phyloP scores from a whole-genome alignment of 2,113 vertebrate genomes.

The Cephalopterus ornatus region DNA sequence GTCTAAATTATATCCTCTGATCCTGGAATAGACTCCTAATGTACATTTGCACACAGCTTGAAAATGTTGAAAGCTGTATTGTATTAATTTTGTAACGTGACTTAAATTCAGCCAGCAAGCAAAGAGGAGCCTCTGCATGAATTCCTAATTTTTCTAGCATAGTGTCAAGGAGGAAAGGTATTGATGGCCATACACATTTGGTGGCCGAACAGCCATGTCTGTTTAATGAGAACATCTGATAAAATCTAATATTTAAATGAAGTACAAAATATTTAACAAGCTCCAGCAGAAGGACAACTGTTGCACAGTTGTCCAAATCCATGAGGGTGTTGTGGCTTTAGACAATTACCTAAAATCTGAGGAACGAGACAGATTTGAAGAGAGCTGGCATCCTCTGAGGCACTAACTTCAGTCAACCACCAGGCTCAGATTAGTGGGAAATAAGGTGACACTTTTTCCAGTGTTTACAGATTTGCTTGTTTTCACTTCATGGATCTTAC shows the following conservation, averaged over 20 bases:
- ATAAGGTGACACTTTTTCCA: background rate
- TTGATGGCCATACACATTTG: background rate
- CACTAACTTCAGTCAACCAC: background rate
- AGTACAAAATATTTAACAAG: background rate
- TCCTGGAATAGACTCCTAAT: background rate
- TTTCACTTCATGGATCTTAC: conserved; percentile 35
- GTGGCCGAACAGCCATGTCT: background rate
- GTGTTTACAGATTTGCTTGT: background rate
- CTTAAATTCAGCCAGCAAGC: background rate
- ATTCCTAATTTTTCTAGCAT: background rate
- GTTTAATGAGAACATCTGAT: background rate
- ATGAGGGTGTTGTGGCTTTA: background rate
- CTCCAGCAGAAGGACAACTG: background rate
- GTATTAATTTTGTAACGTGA: background rate
- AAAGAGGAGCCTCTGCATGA: background rate
- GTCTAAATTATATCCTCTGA: background rate
- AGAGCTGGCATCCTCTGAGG: background rate
- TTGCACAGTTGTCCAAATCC: background rate
- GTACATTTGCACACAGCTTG: background rate
- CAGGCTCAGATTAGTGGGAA: background rate
- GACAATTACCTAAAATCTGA: background rate
- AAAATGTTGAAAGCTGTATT: background rate
- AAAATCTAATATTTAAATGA: background rate
- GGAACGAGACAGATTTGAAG: background rate
- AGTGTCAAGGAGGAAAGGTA: background rate